phyloP scores from a whole-genome alignment of 2,888 invertebrate species.

The Rhamnusium bicolor region DNA sequence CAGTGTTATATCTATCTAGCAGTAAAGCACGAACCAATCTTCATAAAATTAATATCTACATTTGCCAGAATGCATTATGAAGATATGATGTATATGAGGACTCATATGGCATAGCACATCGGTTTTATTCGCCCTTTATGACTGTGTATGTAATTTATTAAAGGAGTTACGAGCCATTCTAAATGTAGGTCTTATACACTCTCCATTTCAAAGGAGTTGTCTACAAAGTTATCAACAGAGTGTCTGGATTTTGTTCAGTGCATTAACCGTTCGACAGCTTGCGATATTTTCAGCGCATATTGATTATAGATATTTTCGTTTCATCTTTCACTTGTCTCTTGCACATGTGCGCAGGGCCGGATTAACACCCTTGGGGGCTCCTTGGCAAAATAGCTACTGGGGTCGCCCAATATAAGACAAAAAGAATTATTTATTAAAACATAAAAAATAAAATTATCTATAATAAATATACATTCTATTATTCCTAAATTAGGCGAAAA shows the following conservation, averaged over 20 bases:
- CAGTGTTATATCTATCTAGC: background rate
- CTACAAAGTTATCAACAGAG: slow-evolving; percentile 32
- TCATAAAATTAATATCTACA: slow-evolving; percentile 47
- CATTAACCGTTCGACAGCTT: slow-evolving; percentile 17
- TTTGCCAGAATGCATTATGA: slow-evolving; percentile 41
- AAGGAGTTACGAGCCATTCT: slow-evolving; percentile 41
- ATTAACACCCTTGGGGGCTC: too few species aligned
- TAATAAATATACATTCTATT: too few species aligned
- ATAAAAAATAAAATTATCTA: too few species aligned
- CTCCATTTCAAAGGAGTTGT: slow-evolving; percentile 31
- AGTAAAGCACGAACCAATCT: slow-evolving; percentile 32
- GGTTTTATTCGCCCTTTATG: slow-evolving; percentile 42
- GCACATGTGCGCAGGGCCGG: too few species aligned
- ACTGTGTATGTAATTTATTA: slow-evolving; percentile 41
- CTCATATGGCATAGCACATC: slow-evolving; percentile 32
- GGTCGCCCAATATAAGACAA: too few species aligned
- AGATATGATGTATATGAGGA: slow-evolving; percentile 39
- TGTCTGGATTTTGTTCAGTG: slow-evolving; percentile 20
- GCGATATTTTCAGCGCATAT: background rate
- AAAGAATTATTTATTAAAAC: too few species aligned
- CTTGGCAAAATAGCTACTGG: too few species aligned
- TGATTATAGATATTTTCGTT: background rate
- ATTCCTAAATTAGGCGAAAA: too few species aligned
- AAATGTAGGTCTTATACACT: slow-evolving; percentile 40
- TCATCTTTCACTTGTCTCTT: too few species aligned